phyloP scores from a whole-genome alignment of 2,113 vertebrate genomes.

The Coturnix japonica region DNA sequence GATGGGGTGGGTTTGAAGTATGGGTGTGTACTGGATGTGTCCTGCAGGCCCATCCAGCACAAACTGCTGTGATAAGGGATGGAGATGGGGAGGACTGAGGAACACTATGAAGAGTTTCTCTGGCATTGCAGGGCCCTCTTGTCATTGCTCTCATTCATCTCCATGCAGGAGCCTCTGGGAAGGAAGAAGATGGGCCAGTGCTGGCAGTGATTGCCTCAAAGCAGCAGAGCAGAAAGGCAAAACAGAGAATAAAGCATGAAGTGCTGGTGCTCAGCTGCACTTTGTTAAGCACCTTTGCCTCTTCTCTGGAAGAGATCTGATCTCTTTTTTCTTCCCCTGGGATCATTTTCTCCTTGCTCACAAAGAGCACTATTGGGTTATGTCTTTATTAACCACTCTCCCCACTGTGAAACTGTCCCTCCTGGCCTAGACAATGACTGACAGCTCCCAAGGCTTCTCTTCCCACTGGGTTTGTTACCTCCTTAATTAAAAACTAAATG shows the following conservation, averaged over 20 bases:
- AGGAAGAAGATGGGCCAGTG: rapidly evolving
- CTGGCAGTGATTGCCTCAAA: rapidly evolving
- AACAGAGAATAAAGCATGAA: not conserved
- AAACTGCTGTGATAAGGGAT: rapidly evolving
- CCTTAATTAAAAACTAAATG: slow-evolving; percentile 9
- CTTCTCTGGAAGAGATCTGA: not conserved
- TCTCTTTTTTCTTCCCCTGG: not conserved
- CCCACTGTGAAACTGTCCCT: not conserved
- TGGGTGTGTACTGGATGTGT: not conserved
- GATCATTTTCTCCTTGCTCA: not conserved
- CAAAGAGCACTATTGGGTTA: not conserved
- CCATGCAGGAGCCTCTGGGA: not conserved
- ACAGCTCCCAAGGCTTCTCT: not conserved
- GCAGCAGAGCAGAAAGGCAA: not conserved
- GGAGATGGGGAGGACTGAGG: not conserved
- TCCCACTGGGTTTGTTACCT: not conserved
- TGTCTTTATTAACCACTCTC: not conserved
- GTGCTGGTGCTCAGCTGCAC: not conserved
- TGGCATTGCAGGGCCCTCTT: not conserved
- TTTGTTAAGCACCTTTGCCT: not conserved
- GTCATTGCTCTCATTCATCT: not conserved
- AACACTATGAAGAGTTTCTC: not conserved
- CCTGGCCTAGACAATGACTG: not conserved
- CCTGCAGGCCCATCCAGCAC: no score
- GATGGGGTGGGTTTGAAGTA: not conserved